Conservation (phyloP, 2,797 vertebrate species). For the Ciconia nigra region DNA sequence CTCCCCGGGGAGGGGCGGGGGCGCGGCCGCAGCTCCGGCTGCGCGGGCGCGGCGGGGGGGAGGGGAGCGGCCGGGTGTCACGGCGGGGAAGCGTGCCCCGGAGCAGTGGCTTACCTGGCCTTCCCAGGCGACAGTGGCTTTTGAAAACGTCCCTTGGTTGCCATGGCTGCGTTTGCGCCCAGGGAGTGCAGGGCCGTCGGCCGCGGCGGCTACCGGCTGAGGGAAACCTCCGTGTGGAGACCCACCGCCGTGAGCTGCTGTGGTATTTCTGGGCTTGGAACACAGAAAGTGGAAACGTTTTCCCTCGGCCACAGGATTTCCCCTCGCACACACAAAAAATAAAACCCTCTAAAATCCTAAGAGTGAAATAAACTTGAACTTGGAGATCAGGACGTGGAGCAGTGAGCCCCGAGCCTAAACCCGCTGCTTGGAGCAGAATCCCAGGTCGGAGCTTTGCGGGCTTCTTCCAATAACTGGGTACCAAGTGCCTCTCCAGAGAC, state of each 20-base stretch:
- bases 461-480: too few species aligned
- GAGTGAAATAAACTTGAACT: accelerated
- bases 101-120: accelerated
- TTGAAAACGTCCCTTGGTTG: accelerated
- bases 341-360: accelerated
- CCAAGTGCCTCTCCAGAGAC: too few species aligned
- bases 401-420: accelerated
- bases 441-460: not conserved
- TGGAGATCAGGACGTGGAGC: accelerated
- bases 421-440: too few species aligned
- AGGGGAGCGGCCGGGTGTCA: too few species aligned
- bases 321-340: accelerated
- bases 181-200: not conserved
- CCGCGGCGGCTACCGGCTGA: not conserved
- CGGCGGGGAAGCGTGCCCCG: too few species aligned
- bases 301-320: not conserved
- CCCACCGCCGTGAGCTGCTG: not conserved
- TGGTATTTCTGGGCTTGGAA: not conserved
- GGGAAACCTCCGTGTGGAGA: not conserved
- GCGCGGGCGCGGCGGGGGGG: too few species aligned
- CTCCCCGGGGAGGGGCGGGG: not conserved
- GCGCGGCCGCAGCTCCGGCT: not conserved
- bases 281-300: accelerated
- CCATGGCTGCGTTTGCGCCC: not conserved
- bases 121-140: not conserved